Conservation (phyloP, 2,113 vertebrate species). For the Eleginops maclovinus region DNA sequence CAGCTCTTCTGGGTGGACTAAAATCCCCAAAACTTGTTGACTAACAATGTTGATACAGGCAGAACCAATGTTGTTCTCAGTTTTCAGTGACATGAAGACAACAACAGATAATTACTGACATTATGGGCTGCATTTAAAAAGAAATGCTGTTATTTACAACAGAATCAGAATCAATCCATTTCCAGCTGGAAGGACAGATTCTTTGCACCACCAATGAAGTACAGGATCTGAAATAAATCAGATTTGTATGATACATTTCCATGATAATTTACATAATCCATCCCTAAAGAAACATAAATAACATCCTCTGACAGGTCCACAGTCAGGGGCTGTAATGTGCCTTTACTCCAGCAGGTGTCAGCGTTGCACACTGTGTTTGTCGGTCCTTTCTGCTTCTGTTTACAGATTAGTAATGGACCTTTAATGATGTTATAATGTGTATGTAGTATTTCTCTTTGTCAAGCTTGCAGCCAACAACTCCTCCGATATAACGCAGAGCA, state of each 20-base stretch:
- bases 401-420: constrained; percentile 9
- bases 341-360: constrained; percentile 67
- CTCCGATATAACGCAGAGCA: constrained; percentile 21
- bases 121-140: no score
- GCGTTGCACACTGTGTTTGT: constrained; percentile 6
- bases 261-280: no score
- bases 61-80: neutral
- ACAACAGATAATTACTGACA: no score
- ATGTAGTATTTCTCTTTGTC: constrained; percentile 20
- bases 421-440: constrained; percentile 35
- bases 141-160: no score
- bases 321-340: neutral
- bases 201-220: no score
- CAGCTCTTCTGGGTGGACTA: no score
- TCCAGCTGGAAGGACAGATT: no score
- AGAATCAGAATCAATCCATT: no score
- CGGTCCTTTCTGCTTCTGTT: no score
- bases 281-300: neutral
- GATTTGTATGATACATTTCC: no score
- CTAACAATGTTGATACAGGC: neutral
- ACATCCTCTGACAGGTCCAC: neutral
- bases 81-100: neutral
- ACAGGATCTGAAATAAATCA: no score
- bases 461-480: constrained; percentile 9
- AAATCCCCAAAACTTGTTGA: neutral